A percentile compares a stretch with the other conserved stretches of the same genome.
phyloP scores from a whole-genome alignment of 2,888 invertebrate species.

The Drosophila nr. medialis region DNA sequence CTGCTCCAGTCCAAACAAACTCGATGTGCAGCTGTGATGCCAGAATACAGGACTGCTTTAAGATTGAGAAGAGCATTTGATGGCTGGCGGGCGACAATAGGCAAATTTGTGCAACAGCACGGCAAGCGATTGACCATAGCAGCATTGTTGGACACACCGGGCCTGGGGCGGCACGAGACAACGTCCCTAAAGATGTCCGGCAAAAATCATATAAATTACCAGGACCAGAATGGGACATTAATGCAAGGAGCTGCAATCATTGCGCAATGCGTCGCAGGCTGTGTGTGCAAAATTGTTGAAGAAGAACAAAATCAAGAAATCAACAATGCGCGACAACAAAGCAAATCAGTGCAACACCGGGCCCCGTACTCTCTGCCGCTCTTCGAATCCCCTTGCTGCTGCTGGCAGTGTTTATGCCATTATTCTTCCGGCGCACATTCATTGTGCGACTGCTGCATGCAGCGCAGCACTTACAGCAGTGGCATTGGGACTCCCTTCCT shows the following conservation, averaged over 20 bases:
- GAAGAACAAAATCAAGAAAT: conserved; percentile 69
- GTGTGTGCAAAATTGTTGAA: conserved; percentile 62
- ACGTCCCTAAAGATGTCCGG: conserved; percentile 31
- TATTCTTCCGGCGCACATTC: conserved; percentile 74
- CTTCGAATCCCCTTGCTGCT: conserved; percentile 47
- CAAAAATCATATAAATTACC: conserved; percentile 74
- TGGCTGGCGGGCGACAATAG: conserved; percentile 60
- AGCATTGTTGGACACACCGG: conserved; percentile 73
- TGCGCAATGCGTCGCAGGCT: conserved; percentile 60
- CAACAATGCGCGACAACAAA: conserved; percentile 69
- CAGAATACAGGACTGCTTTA: not conserved
- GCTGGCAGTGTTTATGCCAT: conserved; percentile 69
- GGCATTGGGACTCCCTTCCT: conserved; percentile 38
- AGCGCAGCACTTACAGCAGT: conserved; percentile 56
- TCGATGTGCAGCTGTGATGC: conserved; percentile 63
- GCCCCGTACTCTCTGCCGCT: conserved; percentile 51
- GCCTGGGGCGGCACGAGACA: conserved; percentile 72
- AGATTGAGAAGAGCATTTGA: conserved; percentile 24
- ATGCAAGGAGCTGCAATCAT: conserved; percentile 63
- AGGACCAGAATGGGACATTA: conserved; percentile 53
- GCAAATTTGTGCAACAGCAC: conserved; percentile 75
- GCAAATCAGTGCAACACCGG: conserved; percentile 74
- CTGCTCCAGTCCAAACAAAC: conserved; percentile 60
- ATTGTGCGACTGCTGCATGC: conserved; percentile 56
- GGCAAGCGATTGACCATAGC: conserved; percentile 70